Evolutionary conservation across 2,888 invertebrate species (phyloP), one percentile per base, ranked within the genome.

Genomic region (Drosophila longiperda): DNA sequence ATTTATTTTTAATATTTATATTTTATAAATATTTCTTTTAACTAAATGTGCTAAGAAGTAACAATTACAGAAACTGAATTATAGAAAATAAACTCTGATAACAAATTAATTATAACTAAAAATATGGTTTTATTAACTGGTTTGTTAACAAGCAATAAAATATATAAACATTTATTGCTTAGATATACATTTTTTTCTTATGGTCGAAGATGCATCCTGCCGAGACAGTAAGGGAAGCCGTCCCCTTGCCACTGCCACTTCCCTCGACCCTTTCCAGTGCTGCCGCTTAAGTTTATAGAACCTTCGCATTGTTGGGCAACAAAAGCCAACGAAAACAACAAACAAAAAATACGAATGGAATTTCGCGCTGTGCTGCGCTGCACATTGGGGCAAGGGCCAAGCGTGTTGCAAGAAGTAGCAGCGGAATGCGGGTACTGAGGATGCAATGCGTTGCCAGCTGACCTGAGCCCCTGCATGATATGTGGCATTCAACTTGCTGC

Each of bases 351-450:
- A 89, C 89, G 89, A 89, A 79, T 81, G 91, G 91, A 89, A 91
- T 91, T 89, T 89, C 88, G 88, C 89, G 89, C 90, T 89, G 91
- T 89, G 70, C 83, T 89, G 91, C 89, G 87, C 89, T 83, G 69
- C 71, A 68, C 17, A 70, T 60, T 61, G 65, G 58, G 66, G n/a
- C 15, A n/a, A 11, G 45, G 17, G 33, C 12, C 20, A 55, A n/a
- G 53, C 12, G 34, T 23, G 17, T 9, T 5, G 12, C 29, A 29
- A 9, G 45, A 33, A 33, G 61, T 33, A 29, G 17, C 45, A 63
- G 66, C 45, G 79, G 69, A 50, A 77, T 70, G 75, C 77, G 75
- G 75, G 75, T 61, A 66, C 68, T 54, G 70, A 82, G 66, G 80
- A 82, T 85, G 88, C 76, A 66, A 64, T 76, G 60, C 70, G 65